These are phyloP conservation scores for Paramuricea clavata DNA, from an alignment of 92 coral and sea anemone genomes.

Conservation along the genomic window DNA sequence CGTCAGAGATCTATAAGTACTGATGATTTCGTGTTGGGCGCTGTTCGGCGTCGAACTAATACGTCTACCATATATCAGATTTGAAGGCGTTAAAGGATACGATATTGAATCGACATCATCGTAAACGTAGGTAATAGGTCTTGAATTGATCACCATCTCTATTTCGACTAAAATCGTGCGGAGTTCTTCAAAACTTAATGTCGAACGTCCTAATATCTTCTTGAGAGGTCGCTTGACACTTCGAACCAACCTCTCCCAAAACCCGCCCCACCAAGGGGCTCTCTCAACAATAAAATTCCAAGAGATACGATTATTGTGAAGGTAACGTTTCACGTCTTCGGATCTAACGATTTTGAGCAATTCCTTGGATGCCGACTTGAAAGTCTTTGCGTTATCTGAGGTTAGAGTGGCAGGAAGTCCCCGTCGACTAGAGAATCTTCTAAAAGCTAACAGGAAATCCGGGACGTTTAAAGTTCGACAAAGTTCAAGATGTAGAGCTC, in stretches of 20 bases:
- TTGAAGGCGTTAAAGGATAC: constrained; percentile 62
- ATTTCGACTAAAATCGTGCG: constrained; percentile 62
- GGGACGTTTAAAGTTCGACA: not conserved
- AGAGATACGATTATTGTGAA: no score
- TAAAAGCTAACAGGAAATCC: not conserved
- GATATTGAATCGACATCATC: constrained; percentile 56
- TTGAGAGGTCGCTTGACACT: constrained; percentile 62
- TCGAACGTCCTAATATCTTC: constrained; percentile 65
- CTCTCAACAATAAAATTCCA: constrained; percentile 66
- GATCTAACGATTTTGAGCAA: constrained; percentile 36
- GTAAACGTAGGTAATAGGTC: constrained; percentile 68
- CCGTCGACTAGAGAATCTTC: not conserved
- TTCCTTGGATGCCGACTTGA: constrained; percentile 57
- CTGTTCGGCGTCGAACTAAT: not conserved
- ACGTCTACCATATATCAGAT: constrained; percentile 61
- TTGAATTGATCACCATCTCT: constrained; percentile 67
- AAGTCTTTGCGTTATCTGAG: constrained; percentile 71
- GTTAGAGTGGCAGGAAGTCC: constrained; percentile 59
- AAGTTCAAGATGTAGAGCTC: constrained; percentile 20
- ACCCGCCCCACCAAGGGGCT: constrained; percentile 68
- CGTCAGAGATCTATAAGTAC: constrained; percentile 61
- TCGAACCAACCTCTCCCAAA: constrained; percentile 64
- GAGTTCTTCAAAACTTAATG: constrained; percentile 66
- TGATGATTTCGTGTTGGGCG: constrained; percentile 47
- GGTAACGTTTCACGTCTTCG: no score